These are phyloP conservation scores for Himalopsyche anomala DNA, from an alignment of 2,888 invertebrate genomes.

Conservation along the genomic window DNA sequence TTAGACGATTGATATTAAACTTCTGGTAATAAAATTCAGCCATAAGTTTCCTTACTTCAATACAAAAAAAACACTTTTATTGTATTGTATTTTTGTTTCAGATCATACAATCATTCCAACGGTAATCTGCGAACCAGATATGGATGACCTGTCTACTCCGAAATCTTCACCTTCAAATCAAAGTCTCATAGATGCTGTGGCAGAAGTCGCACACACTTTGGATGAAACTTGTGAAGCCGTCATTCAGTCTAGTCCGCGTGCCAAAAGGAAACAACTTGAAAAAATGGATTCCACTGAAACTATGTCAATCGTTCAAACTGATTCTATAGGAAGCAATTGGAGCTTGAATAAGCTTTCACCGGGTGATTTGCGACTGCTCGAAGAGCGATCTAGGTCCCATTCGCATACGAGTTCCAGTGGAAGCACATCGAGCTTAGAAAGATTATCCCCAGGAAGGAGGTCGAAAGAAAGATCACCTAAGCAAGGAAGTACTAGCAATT, in stretches of 20 bases:
- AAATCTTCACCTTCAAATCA: constrained; percentile 70
- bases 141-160: constrained; percentile 56
- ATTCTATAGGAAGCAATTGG: constrained; percentile 77
- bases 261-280: constrained; percentile 75
- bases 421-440: constrained; percentile 75
- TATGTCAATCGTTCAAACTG: constrained; percentile 74
- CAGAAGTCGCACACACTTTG: constrained; percentile 80
- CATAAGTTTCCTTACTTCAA: too few relatives aligned
- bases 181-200: constrained; percentile 81
- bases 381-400: constrained; percentile 74
- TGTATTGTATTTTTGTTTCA: constrained; percentile 48
- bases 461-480: constrained; percentile 77
- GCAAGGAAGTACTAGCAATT: constrained; percentile 75
- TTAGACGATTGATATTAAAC: too few relatives aligned
- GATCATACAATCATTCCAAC: constrained; percentile 59
- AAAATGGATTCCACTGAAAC: constrained; percentile 75
- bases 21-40: too few relatives aligned
- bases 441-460: constrained; percentile 74
- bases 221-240: constrained; percentile 84
- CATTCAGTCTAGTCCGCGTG: constrained; percentile 79
- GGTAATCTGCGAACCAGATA: constrained; percentile 64
- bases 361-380: constrained; percentile 75
- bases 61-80: too few relatives aligned
- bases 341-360: constrained; percentile 76
- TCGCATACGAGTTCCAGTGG: constrained; percentile 77